A percentile compares a stretch with the other conserved stretches of the same genome.
Conservation (phyloP, 2,888 invertebrate species). For the Stramonita haemastoma region DNA sequence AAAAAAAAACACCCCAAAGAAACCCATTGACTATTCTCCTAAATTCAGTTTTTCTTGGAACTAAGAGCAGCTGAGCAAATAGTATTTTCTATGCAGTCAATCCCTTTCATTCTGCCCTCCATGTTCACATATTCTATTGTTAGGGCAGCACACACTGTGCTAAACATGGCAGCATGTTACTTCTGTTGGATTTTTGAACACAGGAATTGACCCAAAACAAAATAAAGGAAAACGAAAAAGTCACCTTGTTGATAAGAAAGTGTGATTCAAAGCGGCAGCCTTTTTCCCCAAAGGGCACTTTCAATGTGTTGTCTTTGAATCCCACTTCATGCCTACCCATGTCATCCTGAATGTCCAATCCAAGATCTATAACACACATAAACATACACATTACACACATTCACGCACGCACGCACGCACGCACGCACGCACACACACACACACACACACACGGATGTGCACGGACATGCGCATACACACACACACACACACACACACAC, state of each 20-base stretch:
- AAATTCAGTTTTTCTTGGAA: no score
- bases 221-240: slow-evolving; percentile 35
- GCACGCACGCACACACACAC: not conserved
- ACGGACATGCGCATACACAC: not conserved
- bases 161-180: no score
- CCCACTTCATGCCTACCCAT: slow-evolving; percentile 82
- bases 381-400: not conserved
- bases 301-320: slow-evolving; percentile 80
- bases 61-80: no score
- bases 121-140: no score
- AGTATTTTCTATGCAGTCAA: no score
- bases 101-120: no score
- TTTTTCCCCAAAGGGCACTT: slow-evolving; percentile 75
- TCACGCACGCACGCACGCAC: not conserved
- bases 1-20: no score
- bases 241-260: slow-evolving; percentile 77
- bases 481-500: slow-evolving; percentile 4
- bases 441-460: not conserved
- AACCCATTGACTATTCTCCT: no score
- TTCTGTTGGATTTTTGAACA: no score
- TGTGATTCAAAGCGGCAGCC: slow-evolving; percentile 80
- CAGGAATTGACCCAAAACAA: no score
- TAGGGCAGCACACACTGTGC: no score
- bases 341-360: slow-evolving; percentile 82
- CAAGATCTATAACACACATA: slow-evolving; percentile 76